Percentiles rank a stretch among this genome's conserved stretches.
Evolutionary conservation across 2,113 vertebrate genomes (phyloP).

Genomic region (Pithys albifrons): DNA sequence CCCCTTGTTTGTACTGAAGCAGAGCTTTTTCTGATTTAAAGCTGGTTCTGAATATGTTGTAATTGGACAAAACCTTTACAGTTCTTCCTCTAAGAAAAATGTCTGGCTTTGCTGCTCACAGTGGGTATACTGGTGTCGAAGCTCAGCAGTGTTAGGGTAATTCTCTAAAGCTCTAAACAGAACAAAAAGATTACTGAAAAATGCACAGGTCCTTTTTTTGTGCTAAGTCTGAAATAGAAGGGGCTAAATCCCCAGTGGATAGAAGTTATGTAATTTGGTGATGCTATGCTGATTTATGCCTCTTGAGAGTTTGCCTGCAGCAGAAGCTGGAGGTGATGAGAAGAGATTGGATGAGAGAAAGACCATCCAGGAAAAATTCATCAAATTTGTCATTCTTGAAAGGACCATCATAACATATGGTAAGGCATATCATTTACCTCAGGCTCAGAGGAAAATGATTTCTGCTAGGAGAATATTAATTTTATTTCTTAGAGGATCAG

Average conservation of each 20-base stretch:
- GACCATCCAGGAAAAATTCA: slow-evolving; percentile 62
- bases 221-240: slow-evolving; percentile 12
- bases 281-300: slow-evolving; percentile 49
- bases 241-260: background rate
- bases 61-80: background rate
- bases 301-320: slow-evolving; percentile 53
- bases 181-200: background rate
- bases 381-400: slow-evolving; percentile 61
- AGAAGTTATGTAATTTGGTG: slow-evolving; percentile 20
- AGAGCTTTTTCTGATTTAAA: background rate
- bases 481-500: slow-evolving; percentile 63
- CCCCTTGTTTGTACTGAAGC: background rate
- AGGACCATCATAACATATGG: slow-evolving; percentile 61
- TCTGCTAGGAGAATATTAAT: slow-evolving; percentile 64
- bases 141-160: background rate
- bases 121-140: background rate
- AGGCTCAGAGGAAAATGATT: slow-evolving; percentile 40
- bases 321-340: slow-evolving; percentile 63
- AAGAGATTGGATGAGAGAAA: slow-evolving; percentile 46
- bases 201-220: background rate
- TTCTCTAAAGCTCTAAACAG: background rate
- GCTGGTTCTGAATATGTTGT: background rate
- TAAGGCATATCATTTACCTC: slow-evolving; percentile 59
- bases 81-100: background rate
- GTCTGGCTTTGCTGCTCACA: background rate